These are phyloP conservation scores for Rhodeus uyekii DNA, from an alignment of 2,797 vertebrate genomes.

Conservation along the genomic window DNA sequence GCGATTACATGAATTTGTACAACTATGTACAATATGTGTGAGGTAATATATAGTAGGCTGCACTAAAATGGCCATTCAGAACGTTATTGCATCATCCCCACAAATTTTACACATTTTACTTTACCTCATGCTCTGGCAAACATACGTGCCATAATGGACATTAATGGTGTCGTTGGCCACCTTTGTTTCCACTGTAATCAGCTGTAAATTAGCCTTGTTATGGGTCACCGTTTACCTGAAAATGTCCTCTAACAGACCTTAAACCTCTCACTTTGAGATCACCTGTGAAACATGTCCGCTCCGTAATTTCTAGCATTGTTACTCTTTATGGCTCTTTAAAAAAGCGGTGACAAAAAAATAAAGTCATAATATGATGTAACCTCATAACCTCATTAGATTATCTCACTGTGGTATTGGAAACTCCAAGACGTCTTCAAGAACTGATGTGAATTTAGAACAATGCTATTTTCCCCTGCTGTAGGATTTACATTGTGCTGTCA, in stretches of 20 bases:
- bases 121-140: neutral
- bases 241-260: neutral
- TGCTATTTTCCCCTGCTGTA: constrained; percentile 43
- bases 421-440: neutral
- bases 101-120: neutral
- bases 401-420: neutral
- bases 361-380: neutral
- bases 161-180: constrained; percentile 1
- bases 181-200: constrained; percentile 29
- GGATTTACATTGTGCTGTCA: constrained; percentile 64
- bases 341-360: neutral
- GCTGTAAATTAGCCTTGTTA: constrained; percentile 6
- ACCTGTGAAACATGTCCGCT: neutral
- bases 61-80: neutral
- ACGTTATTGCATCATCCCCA: neutral
- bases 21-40: no score
- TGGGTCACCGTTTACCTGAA: constrained; percentile 1
- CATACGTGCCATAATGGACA: neutral
- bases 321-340: neutral
- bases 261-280: neutral
- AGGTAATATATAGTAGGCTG: neutral
- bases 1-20: neutral
- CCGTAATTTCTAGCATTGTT: neutral
- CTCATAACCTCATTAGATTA: neutral
- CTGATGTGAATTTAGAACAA: constrained; percentile 51